These are phyloP conservation scores for Rhopalosiphum nymphaeae DNA, from an alignment of 2,888 invertebrate genomes.

Conservation along the genomic window DNA sequence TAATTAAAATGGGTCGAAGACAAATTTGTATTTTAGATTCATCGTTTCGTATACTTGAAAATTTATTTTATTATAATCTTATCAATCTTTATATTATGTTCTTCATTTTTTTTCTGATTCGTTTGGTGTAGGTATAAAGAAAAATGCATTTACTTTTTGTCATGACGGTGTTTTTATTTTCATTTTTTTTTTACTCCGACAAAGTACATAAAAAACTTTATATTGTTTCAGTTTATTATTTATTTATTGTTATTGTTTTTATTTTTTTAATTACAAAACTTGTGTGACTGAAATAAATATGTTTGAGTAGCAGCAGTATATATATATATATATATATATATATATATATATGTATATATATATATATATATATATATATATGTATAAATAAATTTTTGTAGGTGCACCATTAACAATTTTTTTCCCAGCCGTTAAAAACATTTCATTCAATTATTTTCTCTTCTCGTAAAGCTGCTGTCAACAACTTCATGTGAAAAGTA, in stretches of 20 bases:
- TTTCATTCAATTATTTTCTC: background rate
- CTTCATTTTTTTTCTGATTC: background rate
- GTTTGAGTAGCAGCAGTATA: background rate
- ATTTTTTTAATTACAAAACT: conserved; percentile 49
- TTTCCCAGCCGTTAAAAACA: background rate
- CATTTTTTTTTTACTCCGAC: background rate
- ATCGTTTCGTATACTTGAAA: background rate
- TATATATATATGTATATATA: background rate
- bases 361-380: no score
- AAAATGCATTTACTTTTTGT: conserved; percentile 13
- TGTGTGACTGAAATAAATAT: conserved; percentile 29
- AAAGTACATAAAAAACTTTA: conserved; percentile 53
- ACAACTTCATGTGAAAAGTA: background rate
- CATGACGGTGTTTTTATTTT: background rate
- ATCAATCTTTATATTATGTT: background rate
- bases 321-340: background rate
- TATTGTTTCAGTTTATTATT: conserved; percentile 45
- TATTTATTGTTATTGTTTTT: conserved; percentile 49
- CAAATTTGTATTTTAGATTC: background rate
- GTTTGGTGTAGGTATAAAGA: background rate
- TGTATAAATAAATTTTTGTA: background rate
- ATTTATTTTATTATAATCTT: background rate
- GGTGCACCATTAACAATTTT: background rate
- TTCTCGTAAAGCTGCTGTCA: background rate
- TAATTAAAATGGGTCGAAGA: background rate